Conservation (phyloP, 2,888 invertebrate genomes). For the Ennomos quercinarius region DNA sequence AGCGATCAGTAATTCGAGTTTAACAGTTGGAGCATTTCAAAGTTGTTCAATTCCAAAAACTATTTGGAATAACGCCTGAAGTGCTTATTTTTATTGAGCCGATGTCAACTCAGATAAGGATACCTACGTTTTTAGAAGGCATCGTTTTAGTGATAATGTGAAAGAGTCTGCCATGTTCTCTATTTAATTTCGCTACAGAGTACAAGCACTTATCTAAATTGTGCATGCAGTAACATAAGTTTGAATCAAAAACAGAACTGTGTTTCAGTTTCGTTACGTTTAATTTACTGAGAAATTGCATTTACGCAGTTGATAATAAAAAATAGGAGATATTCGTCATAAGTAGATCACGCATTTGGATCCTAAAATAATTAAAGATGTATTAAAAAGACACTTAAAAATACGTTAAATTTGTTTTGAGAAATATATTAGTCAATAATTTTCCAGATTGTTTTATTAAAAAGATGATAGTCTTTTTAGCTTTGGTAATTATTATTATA, state of each 20-base stretch:
- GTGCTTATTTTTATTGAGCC: constrained; percentile 53
- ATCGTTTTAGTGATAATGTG: constrained; percentile 42
- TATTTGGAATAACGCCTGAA: constrained; percentile 47
- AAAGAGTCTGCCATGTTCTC: constrained; percentile 42
- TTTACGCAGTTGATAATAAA: no score
- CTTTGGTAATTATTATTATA: no score
- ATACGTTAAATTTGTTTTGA: no score
- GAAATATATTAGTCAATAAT: no score
- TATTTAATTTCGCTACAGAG: constrained; percentile 34
- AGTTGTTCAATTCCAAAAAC: constrained; percentile 33
- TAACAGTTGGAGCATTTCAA: constrained; percentile 26
- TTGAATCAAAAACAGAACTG: constrained; percentile 6
- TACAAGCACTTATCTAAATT: constrained; percentile 26
- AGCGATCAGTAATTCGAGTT: constrained; percentile 28
- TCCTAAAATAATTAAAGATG: no score
- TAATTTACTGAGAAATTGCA: no score
- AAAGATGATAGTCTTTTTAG: no score
- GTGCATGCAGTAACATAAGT: constrained; percentile 16
- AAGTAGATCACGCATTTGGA: no score
- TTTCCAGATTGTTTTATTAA: no score
- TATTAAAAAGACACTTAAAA: no score
- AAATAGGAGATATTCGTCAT: no score
- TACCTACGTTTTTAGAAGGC: constrained; percentile 36
- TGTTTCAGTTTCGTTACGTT: not conserved
- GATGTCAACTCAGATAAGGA: constrained; percentile 45